phyloP scores from a whole-genome alignment of 92 coral and sea anemone genomes.

The Siderastrea radians region DNA sequence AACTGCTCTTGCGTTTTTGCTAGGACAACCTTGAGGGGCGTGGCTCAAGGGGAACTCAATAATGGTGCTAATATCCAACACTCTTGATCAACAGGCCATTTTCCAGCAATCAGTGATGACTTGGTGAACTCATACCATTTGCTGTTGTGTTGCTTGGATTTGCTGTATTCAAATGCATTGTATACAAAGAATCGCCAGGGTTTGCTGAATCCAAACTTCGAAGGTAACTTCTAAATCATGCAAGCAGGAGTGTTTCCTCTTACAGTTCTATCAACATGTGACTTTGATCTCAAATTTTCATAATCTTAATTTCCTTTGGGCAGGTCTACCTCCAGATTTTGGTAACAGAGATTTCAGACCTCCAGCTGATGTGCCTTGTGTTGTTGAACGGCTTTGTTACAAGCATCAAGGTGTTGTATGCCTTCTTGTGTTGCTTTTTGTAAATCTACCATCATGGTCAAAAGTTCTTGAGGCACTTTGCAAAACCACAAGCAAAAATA shows the following conservation, averaged over 20 bases:
- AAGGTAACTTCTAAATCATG: conserved; percentile 59
- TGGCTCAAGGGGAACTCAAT: neutral
- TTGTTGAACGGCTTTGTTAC: conserved; percentile 86
- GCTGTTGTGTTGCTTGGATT: conserved; percentile 87
- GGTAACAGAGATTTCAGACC: conserved; percentile 70
- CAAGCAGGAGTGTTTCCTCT: neutral
- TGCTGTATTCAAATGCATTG: conserved; percentile 85
- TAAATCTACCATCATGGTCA: neutral
- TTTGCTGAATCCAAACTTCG: conserved; percentile 86
- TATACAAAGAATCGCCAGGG: conserved; percentile 83
- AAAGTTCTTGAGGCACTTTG: neutral
- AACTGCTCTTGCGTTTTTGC: too few relatives aligned
- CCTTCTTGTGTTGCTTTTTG: neutral
- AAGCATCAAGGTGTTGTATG: conserved; percentile 79
- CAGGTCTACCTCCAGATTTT: conserved; percentile 80
- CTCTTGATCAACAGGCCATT: conserved; percentile 72
- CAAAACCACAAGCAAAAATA: neutral
- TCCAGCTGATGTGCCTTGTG: conserved; percentile 76
- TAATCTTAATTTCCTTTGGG: neutral
- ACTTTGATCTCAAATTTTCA: neutral
- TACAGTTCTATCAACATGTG: too few relatives aligned
- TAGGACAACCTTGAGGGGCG: too few relatives aligned
- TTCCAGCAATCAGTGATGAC: conserved; percentile 98
- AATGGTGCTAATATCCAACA: neutral
- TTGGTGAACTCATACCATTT: conserved; percentile 95